Evolutionary conservation across 1,140 invertebrate genomes (phyloP), one percentile per base, ranked within the genome.

Genomic region (Drosophila chauvacae): DNA sequence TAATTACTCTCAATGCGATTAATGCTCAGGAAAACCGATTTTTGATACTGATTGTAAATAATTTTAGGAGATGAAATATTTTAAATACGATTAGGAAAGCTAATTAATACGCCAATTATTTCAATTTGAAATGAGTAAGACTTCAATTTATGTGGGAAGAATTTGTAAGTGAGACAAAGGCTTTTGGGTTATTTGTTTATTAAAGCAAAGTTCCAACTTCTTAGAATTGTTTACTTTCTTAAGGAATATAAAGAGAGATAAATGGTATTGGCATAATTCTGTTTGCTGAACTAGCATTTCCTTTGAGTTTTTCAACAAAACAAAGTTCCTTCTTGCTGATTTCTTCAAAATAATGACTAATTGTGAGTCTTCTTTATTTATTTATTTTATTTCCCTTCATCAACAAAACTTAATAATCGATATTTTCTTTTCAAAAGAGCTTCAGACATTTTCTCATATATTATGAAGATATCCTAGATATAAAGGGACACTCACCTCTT

Each of bases 401-500:
- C 28, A 30, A 30, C 28, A 7, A 1, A 30, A 30, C 7, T 30
- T 30, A 30, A 7, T 30, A 30, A 30, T 30, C 1, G 3, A 33
- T 10, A 23, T 3, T 23, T 23, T 23, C 2, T 23, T 23, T 23
- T 23, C 20, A 20, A 20, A 20, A 20, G 0, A 20, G 1, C 20
- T 20, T 23, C 23, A 23, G 23, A 23, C 23, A 23, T 23, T 33
- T 44, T 11, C 10, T 44, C 10, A 23, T 6, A 45, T 51, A 13
- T 51, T 3, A 13, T 7, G 10, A 30, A 20, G 6, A 35, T 20
- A 33, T 18, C 1, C 1, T 0, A 18, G 7, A 11, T 13, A 3
- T 39, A 0, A 42, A 30, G n/a, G 6, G 5, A 45, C 13, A 69
- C 80, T 90, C 66, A 92, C 93, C 97, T 95, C 93, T 98, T 98